Conservation (phyloP, 2,797 vertebrate genomes). For the Siniperca undulata region DNA sequence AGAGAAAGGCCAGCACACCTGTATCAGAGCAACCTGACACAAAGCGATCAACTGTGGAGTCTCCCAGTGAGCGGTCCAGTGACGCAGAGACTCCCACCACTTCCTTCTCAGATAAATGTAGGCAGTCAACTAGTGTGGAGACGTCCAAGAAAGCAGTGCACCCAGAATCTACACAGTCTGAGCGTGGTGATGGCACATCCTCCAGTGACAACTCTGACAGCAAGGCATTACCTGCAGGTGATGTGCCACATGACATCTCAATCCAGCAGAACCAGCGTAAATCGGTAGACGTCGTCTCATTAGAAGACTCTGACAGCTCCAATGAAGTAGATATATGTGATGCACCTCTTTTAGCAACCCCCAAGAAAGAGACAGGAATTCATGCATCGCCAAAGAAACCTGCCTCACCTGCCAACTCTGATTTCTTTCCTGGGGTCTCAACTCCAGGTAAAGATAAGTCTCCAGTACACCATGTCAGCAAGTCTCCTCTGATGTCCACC, state of each 20-base stretch:
- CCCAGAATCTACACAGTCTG: constrained; percentile 32
- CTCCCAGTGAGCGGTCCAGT: background rate
- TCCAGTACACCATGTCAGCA: constrained; percentile 13
- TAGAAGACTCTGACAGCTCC: constrained; percentile 64
- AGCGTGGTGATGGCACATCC: constrained; percentile 10
- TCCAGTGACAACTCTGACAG: constrained; percentile 33
- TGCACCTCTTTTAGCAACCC: constrained; percentile 33
- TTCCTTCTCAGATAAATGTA: constrained; percentile 28
- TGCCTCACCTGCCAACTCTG: constrained; percentile 27
- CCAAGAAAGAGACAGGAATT: constrained; percentile 38
- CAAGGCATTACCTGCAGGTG: background rate
- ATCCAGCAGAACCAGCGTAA: constrained; percentile 21
- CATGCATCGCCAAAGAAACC: constrained; percentile 36
- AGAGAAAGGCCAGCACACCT: constrained; percentile 77
- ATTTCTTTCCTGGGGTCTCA: constrained; percentile 22
- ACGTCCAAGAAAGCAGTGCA: constrained; percentile 2
- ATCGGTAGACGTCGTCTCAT: background rate
- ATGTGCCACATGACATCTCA: constrained; percentile 18
- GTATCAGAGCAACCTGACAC: constrained; percentile 51
- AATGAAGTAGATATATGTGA: constrained; percentile 76
- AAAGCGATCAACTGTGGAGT: constrained; percentile 53
- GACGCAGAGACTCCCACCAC: constrained; percentile 47
- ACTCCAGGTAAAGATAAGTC: constrained; percentile 18
- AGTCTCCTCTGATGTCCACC: constrained; percentile 5
- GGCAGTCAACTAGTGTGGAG: background rate